Conservation (phyloP, 1,140 invertebrate species). For the Phenacoccus solenopsis region DNA sequence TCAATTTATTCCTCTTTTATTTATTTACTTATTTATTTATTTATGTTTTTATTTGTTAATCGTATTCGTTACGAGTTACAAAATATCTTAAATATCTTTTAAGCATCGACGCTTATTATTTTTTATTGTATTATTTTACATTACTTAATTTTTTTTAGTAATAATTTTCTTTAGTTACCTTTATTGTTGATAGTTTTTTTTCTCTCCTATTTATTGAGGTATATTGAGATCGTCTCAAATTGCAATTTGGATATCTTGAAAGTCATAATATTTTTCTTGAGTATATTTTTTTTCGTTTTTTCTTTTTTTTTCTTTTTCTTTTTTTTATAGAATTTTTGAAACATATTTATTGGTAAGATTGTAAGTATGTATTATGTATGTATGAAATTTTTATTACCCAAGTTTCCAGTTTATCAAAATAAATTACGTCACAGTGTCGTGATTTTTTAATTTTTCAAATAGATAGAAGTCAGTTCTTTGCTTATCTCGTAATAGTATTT, state of each 20-base stretch:
- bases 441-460: not conserved
- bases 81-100: too few relatives aligned
- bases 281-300: not conserved
- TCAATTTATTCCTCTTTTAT: not conserved
- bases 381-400: not conserved
- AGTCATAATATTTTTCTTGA: not conserved
- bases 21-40: not conserved
- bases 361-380: not conserved
- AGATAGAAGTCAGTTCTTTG: too few relatives aligned
- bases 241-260: not conserved
- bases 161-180: not conserved
- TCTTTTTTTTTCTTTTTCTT: not conserved
- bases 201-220: not conserved
- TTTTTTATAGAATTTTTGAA: not conserved
- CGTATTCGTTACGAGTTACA: not conserved
- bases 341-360: not conserved
- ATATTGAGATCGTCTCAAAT: not conserved
- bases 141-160: not conserved
- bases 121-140: not conserved
- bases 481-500: too few relatives aligned
- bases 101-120: not conserved
- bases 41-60: not conserved
- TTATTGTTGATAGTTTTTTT: not conserved
- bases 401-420: constrained; percentile 3
- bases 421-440: not conserved